A percentile compares a stretch with the other conserved stretches of the same genome.
phyloP scores from a whole-genome alignment of 2,113 vertebrate species.

The Mus musculus region DNA sequence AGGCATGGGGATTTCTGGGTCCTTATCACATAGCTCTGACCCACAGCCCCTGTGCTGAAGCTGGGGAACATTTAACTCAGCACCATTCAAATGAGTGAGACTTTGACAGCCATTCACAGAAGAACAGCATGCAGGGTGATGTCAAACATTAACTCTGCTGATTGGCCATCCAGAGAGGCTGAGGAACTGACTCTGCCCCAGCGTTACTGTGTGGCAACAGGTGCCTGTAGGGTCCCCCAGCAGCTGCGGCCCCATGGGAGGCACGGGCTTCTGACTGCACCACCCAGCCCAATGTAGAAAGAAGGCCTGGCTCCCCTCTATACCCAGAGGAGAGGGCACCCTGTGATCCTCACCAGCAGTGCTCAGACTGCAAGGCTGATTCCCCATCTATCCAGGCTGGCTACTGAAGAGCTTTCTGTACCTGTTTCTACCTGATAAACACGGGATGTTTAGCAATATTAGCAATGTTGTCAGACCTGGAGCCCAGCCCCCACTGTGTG shows the following conservation, averaged over 20 bases:
- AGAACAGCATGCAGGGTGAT: background rate
- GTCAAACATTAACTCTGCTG: background rate
- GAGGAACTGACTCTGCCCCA: background rate
- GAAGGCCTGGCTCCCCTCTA: background rate
- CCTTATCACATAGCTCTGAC: background rate
- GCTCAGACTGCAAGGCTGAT: background rate
- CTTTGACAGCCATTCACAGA: background rate
- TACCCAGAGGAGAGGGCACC: background rate
- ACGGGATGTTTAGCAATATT: background rate
- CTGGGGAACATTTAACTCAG: background rate
- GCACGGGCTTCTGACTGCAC: background rate
- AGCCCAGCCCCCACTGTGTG: background rate
- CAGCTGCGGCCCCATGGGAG: background rate
- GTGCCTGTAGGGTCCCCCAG: background rate
- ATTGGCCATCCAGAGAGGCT: background rate
- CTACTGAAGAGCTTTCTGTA: background rate
- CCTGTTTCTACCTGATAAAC: conserved; percentile 38
- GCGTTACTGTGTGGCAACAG: background rate
- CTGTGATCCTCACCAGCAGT: accelerated
- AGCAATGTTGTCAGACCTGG: conserved; percentile 10
- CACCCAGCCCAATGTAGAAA: background rate
- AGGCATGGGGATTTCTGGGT: background rate
- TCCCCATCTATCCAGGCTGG: accelerated
- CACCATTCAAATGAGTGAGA: background rate
- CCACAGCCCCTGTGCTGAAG: background rate